Base-by-base conservation (phyloP, 2,113 vertebrate genomes). In the Toxotes jaculatrix region DNA sequence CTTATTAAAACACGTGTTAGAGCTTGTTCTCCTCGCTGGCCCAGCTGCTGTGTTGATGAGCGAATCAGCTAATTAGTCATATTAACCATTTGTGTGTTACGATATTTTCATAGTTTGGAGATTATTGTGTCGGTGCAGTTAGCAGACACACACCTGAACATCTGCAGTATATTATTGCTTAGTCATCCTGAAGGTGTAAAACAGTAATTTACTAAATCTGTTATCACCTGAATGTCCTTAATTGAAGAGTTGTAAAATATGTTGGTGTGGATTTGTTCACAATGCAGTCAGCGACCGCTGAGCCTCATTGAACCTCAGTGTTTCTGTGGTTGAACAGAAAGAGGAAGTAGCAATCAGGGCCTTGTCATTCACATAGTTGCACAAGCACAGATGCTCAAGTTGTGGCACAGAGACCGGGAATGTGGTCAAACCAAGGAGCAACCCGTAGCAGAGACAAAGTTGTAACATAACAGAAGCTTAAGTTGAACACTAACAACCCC, bases 321-420 rank as follows among this genome's bases (percentile, higher is more conserved):
- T 87, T 85, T 83, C 61, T 85, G 82, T 55, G 66, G 71, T 84
- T 77, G 38, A 68, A 60, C 71, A 57, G 63, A 77, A 74, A 51
- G 38, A 69, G 84, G 88, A 86, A 89, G 84, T 34, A 64, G 77
- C 55, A 81, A 86, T 77, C 77, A 85, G n/a, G 38, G 38, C 71
- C 77, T 65, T 77, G 65, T 87, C 83, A 84, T 83, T 83, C 79
- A 77, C 67, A 59, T 74, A 57, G 49, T 65, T 77, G n/a, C 55
- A 42, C 43, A 60, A 66, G 47, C 59, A 56, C 55, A 40, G 47
- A 83, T 59, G 45, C 40, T n/a, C 47, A 69, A 45, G 51, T 63
- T 55, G 55, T 40, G 66, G 74, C 62, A 32, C 36, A 74, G 53
- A 73, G 27, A 60, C n/a, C 1, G 12, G 82, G 82, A 87, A 85